Base-by-base conservation (phyloP, 2,797 vertebrate species). In the Pipistrellus pygmaeus region DNA sequence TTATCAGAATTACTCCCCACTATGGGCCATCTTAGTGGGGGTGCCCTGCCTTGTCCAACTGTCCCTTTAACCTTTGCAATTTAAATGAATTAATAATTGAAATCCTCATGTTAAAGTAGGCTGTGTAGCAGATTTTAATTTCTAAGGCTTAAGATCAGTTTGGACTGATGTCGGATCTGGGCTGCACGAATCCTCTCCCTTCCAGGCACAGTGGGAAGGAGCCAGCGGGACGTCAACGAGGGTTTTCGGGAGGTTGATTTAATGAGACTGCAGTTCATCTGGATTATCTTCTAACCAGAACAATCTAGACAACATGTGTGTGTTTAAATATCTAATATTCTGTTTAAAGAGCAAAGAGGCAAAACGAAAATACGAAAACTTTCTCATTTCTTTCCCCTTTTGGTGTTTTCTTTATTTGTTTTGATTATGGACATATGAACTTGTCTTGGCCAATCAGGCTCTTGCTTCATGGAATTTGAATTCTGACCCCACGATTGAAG, bases 221-320 rank as follows among this genome's bases (percentile, higher is more conserved):
- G 91, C 38, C 83, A 84, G 60, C 25, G 23, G 93, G 64, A 93
- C 75, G 55, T 15, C 80, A 14, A 78, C 32, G 80, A 92, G 82
- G 78, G 57, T 73, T 85, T 78, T 89, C 35, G 69, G 60, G 53
- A 13, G 25, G n/a, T 80, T 66, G 83, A 46, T 32, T 69, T 78
- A 51, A 72, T 1, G 60, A 75, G 84, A 85, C 23, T 32, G 62
- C 71, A 51, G 72, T 57, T 25, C 44, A 72, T n/a, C 71, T 80
- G 83, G 93, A 75, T 17, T 23, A 20, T n/a, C 94, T 94, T 90
- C 91, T 84, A 78, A 38, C 66, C 62, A 91, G 71, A 75, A 82
- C 6, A 68, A 35, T 27, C 20, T 69, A 87, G 62, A 66, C 21
- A 78, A 57, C 18, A 72, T 25, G 14, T 78, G 21, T 73, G 30